phyloP scores from a whole-genome alignment of 2,113 vertebrate species.

The Anarrhichthys ocellatus region DNA sequence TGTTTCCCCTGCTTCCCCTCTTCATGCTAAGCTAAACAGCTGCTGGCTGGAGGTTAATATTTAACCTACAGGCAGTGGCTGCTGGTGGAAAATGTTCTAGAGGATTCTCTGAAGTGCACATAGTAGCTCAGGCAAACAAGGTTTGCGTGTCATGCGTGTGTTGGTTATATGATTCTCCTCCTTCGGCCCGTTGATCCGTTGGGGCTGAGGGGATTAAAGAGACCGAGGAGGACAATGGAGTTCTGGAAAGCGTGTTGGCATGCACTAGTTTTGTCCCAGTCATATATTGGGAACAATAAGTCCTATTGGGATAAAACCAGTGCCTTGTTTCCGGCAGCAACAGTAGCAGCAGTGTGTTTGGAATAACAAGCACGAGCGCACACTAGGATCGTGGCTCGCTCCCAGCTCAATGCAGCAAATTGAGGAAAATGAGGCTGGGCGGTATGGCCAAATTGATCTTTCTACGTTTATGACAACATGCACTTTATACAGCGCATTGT shows the following conservation, averaged over 20 bases:
- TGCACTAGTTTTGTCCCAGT: not conserved
- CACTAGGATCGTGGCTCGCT: not conserved
- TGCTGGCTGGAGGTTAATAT: not conserved
- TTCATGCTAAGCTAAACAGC: not conserved
- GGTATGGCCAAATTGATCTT: not conserved
- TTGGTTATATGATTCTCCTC: constrained; percentile 20
- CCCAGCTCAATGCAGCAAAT: not conserved
- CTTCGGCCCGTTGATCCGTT: constrained; percentile 28
- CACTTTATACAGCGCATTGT: not conserved
- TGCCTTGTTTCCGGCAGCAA: constrained; percentile 9
- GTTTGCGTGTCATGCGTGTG: not conserved
- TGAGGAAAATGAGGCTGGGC: not conserved
- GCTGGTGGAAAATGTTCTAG: too few species aligned
- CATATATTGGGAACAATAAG: not conserved
- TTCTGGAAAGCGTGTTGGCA: not conserved
- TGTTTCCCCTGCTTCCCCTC: not conserved
- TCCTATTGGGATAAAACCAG: constrained; percentile 14
- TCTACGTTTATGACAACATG: not conserved
- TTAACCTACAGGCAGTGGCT: not conserved
- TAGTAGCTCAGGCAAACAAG: not conserved
- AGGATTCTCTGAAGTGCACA: not conserved
- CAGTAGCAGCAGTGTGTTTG: constrained; percentile 17
- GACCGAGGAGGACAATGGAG: not conserved
- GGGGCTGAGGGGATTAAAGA: not conserved
- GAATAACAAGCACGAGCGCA: constrained; percentile 5